phyloP scores from a whole-genome alignment of 2,888 invertebrate genomes.

The Thereva unica region DNA sequence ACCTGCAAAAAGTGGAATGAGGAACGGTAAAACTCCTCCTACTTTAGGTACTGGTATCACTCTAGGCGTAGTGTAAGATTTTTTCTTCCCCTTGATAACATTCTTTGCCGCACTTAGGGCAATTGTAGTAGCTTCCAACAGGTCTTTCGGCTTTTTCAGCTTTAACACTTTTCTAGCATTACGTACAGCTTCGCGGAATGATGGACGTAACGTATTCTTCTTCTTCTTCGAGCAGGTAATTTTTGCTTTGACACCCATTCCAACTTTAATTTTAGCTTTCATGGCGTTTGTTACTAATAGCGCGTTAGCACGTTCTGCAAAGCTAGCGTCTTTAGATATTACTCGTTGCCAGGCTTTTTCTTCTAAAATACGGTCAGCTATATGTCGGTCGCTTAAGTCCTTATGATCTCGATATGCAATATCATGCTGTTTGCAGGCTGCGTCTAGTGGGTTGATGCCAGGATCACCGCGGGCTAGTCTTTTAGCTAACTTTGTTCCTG shows the following conservation, averaged over 20 bases:
- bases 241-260: conserved; percentile 37
- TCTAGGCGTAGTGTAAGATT: conserved; percentile 42
- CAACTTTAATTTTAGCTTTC: conserved; percentile 36
- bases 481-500: conserved; percentile 46
- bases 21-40: conserved; percentile 49
- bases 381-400: too few relatives aligned
- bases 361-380: too few relatives aligned
- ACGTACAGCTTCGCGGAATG: conserved; percentile 16
- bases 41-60: conserved; percentile 50
- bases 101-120: conserved; percentile 37
- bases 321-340: too few relatives aligned
- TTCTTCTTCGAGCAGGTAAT: neutral
- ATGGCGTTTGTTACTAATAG: too few relatives aligned
- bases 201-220: conserved; percentile 6
- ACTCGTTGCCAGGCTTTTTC: too few relatives aligned
- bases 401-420: conserved; percentile 20
- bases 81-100: conserved; percentile 13
- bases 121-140: conserved; percentile 42
- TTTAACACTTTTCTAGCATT: conserved; percentile 33
- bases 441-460: conserved; percentile 45
- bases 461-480: conserved; percentile 45
- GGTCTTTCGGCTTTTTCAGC: conserved; percentile 37
- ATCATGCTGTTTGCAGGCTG: conserved; percentile 44
- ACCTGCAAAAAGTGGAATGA: conserved; percentile 52
- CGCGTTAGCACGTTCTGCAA: neutral